phyloP scores from a whole-genome alignment of 1,140 invertebrate genomes.

The Drosophila persimilis region DNA sequence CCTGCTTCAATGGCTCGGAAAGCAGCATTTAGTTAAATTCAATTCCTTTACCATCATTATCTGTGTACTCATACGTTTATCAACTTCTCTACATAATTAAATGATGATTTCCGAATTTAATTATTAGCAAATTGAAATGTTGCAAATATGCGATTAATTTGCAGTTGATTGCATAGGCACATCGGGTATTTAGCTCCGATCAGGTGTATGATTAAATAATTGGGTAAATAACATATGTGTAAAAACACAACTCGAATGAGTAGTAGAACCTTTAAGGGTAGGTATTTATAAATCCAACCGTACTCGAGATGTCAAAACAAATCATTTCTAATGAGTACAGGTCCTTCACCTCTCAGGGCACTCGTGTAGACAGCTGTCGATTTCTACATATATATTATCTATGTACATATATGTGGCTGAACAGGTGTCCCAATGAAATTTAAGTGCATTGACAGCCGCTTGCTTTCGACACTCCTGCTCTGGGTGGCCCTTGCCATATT shows the following conservation, averaged over 20 bases:
- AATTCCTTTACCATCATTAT: no score
- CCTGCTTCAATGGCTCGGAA: no score
- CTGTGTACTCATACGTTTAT: no score
- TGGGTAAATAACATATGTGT: constrained; percentile 18
- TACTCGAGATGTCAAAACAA: constrained; percentile 28
- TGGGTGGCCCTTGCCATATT: no score
- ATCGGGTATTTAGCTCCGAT: constrained; percentile 10
- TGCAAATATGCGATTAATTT: neutral
- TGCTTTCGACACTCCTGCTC: neutral
- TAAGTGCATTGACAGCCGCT: constrained; percentile 29
- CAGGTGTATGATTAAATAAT: constrained; percentile 14
- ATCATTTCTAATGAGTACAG: constrained; percentile 1
- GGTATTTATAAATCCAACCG: neutral
- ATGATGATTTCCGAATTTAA: no score
- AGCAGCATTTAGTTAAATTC: no score
- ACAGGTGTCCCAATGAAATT: constrained; percentile 37
- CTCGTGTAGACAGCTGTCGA: constrained; percentile 37
- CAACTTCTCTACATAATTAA: neutral
- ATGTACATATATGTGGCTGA: neutral
- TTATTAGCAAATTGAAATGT: no score
- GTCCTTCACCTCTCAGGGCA: neutral
- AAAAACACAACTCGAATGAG: no score
- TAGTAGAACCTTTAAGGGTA: no score
- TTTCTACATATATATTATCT: neutral
- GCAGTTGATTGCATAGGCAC: no score